Percentiles rank a stretch among this genome's conserved stretches.
Conservation (phyloP, 1,140 invertebrate species). For the Bombus waltoni region DNA sequence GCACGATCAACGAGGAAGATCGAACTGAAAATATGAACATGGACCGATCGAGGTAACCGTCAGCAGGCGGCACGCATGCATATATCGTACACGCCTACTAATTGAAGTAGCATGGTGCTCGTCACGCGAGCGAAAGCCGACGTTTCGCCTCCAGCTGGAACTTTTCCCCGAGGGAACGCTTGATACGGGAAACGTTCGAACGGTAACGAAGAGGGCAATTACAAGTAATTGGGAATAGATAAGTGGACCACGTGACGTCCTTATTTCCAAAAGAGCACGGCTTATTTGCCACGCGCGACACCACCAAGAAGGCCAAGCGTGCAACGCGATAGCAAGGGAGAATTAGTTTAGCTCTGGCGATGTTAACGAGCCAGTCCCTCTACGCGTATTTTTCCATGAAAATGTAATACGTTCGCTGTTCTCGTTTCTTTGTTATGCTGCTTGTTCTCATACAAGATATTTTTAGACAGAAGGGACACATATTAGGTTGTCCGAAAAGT, state of each 20-base stretch:
- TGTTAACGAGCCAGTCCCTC: background rate
- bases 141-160: slow-evolving; percentile 24
- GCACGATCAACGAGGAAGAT: background rate
- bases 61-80: background rate
- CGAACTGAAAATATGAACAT: slow-evolving; percentile 11
- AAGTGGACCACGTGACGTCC: slow-evolving; percentile 49
- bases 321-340: slow-evolving; percentile 27
- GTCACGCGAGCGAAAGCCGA: slow-evolving; percentile 49
- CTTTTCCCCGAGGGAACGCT: slow-evolving; percentile 44
- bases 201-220: slow-evolving; percentile 45
- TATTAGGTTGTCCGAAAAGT: no score
- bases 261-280: slow-evolving; percentile 48
- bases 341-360: background rate
- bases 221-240: slow-evolving; percentile 60
- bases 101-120: slow-evolving; percentile 55
- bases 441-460: no score
- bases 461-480: no score
- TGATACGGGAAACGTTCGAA: slow-evolving; percentile 54
- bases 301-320: slow-evolving; percentile 3
- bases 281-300: background rate
- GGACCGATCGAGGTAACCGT: slow-evolving; percentile 10
- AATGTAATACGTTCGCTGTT: background rate
- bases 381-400: background rate
- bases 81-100: slow-evolving; percentile 40
- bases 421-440: no score